Conservation (phyloP, 1,140 invertebrate genomes). For the Diorhabda carinulata region DNA sequence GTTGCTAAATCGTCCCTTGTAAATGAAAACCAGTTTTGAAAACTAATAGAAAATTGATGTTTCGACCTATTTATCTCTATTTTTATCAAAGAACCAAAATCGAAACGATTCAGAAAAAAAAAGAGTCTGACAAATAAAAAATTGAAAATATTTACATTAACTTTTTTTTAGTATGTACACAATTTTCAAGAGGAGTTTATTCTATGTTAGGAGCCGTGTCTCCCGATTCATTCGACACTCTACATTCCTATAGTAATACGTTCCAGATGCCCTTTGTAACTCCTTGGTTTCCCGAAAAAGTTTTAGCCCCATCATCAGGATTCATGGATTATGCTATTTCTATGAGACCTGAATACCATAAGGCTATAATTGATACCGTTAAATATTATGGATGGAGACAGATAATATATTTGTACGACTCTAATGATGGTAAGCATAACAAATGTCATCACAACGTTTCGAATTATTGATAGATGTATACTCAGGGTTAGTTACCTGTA, state of each 20-base stretch:
- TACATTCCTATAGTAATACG: conserved; percentile 92
- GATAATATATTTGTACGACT: conserved; percentile 93
- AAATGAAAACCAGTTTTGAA: too few species aligned
- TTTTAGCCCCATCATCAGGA: conserved; percentile 77
- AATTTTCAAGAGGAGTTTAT: conserved; percentile 85
- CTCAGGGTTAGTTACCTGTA: too few species aligned
- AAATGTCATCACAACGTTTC: too few species aligned
- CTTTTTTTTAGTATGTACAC: conserved; percentile 80
- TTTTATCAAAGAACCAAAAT: too few species aligned
- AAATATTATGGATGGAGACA: conserved; percentile 86
- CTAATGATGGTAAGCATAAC: conserved; percentile 81
- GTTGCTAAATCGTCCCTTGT: too few species aligned
- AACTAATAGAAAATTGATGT: too few species aligned
- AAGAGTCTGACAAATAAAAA: too few species aligned
- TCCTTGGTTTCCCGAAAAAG: conserved; percentile 89
- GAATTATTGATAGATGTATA: too few species aligned
- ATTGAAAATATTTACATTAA: background rate
- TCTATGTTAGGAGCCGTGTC: conserved; percentile 88
- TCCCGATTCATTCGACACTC: conserved; percentile 88
- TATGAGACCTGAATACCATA: conserved; percentile 92
- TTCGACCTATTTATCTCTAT: too few species aligned
- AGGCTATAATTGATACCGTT: conserved; percentile 89
- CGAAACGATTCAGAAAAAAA: too few species aligned
- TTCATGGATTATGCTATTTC: conserved; percentile 85
- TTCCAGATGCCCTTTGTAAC: conserved; percentile 95